These are phyloP conservation scores for Heliconius cydno DNA, from an alignment of 2,888 invertebrate genomes.

Conservation along the genomic window DNA sequence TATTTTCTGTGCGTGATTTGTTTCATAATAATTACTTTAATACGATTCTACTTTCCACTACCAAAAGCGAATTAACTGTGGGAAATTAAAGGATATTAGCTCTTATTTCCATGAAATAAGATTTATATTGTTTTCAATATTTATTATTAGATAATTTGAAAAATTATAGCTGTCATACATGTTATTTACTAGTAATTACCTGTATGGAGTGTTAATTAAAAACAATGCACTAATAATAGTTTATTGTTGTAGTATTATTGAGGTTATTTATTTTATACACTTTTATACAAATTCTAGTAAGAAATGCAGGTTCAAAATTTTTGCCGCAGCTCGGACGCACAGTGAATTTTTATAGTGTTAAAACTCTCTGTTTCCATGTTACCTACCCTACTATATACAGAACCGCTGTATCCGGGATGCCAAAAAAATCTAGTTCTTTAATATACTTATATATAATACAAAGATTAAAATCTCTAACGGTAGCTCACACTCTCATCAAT, in stretches of 20 bases:
- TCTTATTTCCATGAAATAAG: not conserved
- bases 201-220: not conserved
- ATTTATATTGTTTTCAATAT: not conserved
- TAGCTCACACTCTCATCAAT: not conserved
- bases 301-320: too few relatives aligned
- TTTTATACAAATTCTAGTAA: too few relatives aligned
- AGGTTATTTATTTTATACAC: not conserved
- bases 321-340: too few relatives aligned
- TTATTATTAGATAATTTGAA: not conserved
- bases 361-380: too few relatives aligned
- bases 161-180: not conserved
- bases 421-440: too few relatives aligned
- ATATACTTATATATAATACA: too few relatives aligned
- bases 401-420: too few relatives aligned
- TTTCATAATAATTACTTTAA: conserved; percentile 35
- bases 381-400: too few relatives aligned
- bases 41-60: conserved; percentile 37
- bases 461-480: not conserved
- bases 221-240: not conserved
- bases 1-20: conserved; percentile 33
- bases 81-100: not conserved
- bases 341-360: too few relatives aligned
- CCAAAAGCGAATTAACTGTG: conserved; percentile 18
- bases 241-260: not conserved
- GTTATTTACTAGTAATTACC: not conserved